Base-by-base conservation (phyloP, 2,888 invertebrate species). In the Hydrotaea diabolus region DNA sequence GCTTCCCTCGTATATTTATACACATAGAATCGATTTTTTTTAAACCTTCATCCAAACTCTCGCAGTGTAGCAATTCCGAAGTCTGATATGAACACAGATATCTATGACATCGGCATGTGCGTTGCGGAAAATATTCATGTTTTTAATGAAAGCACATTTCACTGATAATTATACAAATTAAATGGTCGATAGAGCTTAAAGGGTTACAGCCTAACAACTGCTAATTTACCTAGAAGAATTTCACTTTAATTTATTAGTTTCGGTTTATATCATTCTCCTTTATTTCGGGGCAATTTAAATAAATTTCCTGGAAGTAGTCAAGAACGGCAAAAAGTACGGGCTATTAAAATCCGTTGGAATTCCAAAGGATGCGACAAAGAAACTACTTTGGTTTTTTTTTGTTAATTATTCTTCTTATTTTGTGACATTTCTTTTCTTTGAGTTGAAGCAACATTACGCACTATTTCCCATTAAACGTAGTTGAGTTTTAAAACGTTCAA, bases 321-420 rank as follows among this genome's bases (percentile, higher is more conserved):
- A 11, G 59, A 55, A 55, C 55, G 7, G 55, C 21, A 49, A 49
- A 39, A 7, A 19, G 21, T 55, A 11, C 21, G 21, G 21, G 19
- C 59, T 1, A 59, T 26, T 26, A 21, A 21, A 55, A 23, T 15
- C 1, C 26, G 23, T 59, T 59, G 1, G 9, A 23, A 59, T 26
- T 55, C n/a, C 26, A 26, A 15, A 5, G 4, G 26, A 15, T 59
- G 31, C 36, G 64, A 8, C 0, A n/a, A 64, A 36, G 39, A 64
- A 64, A 64, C 64, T 36, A 64, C 36, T 31, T 36, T 17, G 17
- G 31, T 64, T 11, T 36, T 64, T n/a, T n/a, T 64, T 17, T 39
- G 64, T 64, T 64, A 64, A 64, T 64, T 64, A 64, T 19, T 17
- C 26, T 17, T 64, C 26, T 17, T 64, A 36, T 31, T 36, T 64